These are phyloP conservation scores for Drosophila simulans DNA, from an alignment of 1,140 invertebrate genomes.

Conservation along the genomic window DNA sequence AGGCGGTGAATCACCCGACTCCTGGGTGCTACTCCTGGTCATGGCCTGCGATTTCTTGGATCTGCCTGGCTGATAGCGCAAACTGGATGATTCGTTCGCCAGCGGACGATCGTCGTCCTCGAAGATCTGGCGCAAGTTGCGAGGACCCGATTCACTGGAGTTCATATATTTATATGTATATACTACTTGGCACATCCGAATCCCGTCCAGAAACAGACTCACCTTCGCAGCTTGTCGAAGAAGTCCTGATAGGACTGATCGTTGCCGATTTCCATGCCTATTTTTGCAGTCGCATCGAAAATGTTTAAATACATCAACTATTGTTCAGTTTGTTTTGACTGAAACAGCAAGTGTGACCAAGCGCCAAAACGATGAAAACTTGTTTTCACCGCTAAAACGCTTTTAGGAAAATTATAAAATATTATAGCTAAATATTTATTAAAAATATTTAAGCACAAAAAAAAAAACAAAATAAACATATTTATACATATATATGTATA, in stretches of 20 bases:
- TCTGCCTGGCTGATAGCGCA: slow-evolving; percentile 2
- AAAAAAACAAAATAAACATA: too few species aligned
- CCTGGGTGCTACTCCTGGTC: background rate
- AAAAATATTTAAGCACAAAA: too few species aligned
- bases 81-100: slow-evolving; percentile 1
- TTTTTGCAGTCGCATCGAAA: background rate
- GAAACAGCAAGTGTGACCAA: background rate
- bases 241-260: slow-evolving; percentile 6
- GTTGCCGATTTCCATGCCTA: background rate
- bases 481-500: too few species aligned
- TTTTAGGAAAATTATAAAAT: background rate
- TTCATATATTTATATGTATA: background rate
- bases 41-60: background rate
- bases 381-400: too few species aligned
- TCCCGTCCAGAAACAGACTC: background rate
- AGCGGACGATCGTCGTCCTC: slow-evolving; percentile 2
- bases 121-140: slow-evolving; percentile 7
- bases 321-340: background rate
- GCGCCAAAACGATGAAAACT: background rate
- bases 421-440: background rate
- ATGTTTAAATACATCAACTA: background rate
- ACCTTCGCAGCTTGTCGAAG: slow-evolving; percentile 1
- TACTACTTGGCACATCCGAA: background rate
- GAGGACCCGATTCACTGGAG: background rate
- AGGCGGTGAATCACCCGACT: background rate